phyloP scores from a whole-genome alignment of 2,797 vertebrate genomes.

The Arremon brunneinucha region DNA sequence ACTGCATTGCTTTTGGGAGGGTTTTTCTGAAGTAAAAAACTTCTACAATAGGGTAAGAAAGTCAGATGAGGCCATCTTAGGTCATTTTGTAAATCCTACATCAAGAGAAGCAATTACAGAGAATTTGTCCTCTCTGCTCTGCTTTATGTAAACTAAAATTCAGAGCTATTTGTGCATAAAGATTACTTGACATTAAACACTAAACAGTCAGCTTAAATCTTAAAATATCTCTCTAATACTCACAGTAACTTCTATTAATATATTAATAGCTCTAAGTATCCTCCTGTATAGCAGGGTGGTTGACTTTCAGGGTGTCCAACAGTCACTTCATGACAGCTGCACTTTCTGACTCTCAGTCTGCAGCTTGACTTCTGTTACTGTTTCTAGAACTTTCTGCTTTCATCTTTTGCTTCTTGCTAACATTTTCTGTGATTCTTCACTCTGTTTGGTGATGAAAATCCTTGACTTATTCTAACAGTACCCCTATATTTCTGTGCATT shows the following conservation, averaged over 20 bases:
- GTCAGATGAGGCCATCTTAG: background rate
- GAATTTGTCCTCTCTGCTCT: background rate
- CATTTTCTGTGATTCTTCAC: background rate
- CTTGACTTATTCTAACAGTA: background rate
- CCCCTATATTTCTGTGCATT: background rate
- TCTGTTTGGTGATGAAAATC: background rate
- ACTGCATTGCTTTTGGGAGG: background rate
- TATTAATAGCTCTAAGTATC: background rate
- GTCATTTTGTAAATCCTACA: background rate
- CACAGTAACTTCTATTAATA: background rate
- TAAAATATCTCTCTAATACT: background rate
- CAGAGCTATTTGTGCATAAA: background rate
- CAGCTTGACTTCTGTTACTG: background rate
- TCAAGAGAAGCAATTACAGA: background rate
- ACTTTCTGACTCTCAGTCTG: background rate
- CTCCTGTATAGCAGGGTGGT: rapidly evolving
- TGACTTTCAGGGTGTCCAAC: background rate
- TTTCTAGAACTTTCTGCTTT: background rate
- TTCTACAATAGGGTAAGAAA: background rate
- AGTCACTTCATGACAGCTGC: background rate
- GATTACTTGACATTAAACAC: background rate
- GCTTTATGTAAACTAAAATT: background rate
- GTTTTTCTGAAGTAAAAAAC: background rate
- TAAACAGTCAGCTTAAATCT: background rate
- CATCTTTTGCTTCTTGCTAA: background rate